phyloP scores from a whole-genome alignment of 1,140 invertebrate genomes.

The Pseudomyrmex gracilis region DNA sequence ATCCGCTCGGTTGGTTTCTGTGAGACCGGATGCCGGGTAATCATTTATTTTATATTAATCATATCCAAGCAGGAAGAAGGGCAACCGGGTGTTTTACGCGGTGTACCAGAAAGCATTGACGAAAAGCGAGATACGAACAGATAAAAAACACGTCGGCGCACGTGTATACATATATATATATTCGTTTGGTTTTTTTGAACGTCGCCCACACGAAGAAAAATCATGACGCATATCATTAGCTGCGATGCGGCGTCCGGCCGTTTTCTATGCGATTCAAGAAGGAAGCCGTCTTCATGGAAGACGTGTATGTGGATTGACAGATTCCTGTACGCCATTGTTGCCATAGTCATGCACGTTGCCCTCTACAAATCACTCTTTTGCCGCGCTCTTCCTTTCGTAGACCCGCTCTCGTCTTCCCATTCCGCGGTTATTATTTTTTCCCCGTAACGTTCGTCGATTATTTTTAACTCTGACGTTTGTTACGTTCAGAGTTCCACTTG shows the following conservation, averaged over 20 bases:
- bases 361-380: slow-evolving; percentile 71
- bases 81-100: slow-evolving; percentile 58
- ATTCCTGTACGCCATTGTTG: slow-evolving; percentile 84
- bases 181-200: slow-evolving; percentile 68
- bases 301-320: slow-evolving; percentile 83
- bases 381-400: slow-evolving; percentile 64
- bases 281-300: slow-evolving; percentile 81
- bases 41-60: slow-evolving; percentile 86
- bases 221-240: slow-evolving; percentile 84
- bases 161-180: not conserved
- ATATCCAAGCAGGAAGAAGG: slow-evolving; percentile 76
- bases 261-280: slow-evolving; percentile 71
- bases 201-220: slow-evolving; percentile 67
- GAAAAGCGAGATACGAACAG: slow-evolving; percentile 24
- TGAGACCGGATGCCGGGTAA: slow-evolving; percentile 84
- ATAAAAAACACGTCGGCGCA: slow-evolving; percentile 63
- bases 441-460: slow-evolving; percentile 37
- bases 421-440: slow-evolving; percentile 18
- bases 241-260: slow-evolving; percentile 81
- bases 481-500: not conserved
- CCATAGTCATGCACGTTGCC: slow-evolving; percentile 82
- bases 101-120: slow-evolving; percentile 19
- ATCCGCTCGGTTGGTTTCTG: slow-evolving; percentile 77
- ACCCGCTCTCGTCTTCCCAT: slow-evolving; percentile 19
- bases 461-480: not conserved